phyloP scores from a whole-genome alignment of 2,113 vertebrate species.

The Pongo abelii region DNA sequence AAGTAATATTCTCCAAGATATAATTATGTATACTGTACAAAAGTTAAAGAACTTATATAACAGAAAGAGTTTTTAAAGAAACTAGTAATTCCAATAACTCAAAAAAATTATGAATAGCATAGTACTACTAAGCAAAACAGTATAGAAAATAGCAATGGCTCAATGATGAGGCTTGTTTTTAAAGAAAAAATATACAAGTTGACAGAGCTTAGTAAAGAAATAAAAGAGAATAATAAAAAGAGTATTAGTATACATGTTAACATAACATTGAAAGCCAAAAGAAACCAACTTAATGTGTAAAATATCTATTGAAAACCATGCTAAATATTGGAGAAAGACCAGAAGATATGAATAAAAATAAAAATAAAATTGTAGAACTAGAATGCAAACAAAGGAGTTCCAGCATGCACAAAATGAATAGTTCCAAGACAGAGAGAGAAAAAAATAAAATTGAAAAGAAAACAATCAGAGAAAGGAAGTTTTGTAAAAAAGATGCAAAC shows the following conservation, averaged over 20 bases:
- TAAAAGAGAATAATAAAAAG: not conserved
- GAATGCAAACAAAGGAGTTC: not conserved
- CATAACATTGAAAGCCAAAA: not conserved
- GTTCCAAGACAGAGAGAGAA: not conserved
- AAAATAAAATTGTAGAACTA: not conserved
- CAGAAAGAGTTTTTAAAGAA: not conserved
- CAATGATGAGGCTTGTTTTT: not conserved
- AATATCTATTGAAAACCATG: not conserved
- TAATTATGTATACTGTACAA: not conserved
- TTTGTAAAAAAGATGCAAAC: not conserved
- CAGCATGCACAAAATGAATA: not conserved
- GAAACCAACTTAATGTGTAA: not conserved
- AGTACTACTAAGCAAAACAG: not conserved
- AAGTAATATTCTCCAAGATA: not conserved
- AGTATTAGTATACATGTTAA: not conserved
- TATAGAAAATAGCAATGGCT: not conserved
- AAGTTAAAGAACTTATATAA: not conserved
- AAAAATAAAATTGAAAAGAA: not conserved
- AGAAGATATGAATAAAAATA: not conserved
- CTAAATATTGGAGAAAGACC: not conserved
- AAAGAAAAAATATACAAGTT: not conserved
- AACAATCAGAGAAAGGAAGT: not conserved
- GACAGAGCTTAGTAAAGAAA: not conserved
- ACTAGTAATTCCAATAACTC: not conserved
- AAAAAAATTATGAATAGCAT: not conserved